Evolutionary conservation across 2,797 vertebrate species (phyloP).

Genomic region (Gadopsis marmoratus): DNA sequence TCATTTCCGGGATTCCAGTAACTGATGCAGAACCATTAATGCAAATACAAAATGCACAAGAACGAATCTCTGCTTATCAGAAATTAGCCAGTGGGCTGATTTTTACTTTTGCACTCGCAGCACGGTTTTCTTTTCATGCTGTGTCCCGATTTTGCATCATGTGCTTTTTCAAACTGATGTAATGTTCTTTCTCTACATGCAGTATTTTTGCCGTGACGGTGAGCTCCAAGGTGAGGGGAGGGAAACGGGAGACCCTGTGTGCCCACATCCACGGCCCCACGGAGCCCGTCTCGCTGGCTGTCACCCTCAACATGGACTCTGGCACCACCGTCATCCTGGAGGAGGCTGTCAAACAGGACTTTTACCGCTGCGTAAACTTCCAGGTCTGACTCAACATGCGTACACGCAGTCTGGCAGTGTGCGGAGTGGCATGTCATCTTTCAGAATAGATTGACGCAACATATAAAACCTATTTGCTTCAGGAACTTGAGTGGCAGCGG

Average conservation of each 20-base stretch:
- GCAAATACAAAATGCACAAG: too few species aligned
- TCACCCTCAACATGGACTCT: slow-evolving; percentile 50
- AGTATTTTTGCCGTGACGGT: slow-evolving; percentile 79
- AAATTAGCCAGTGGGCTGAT: too few species aligned
- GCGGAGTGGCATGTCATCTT: background rate
- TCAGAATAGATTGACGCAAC: background rate
- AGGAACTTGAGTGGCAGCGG: background rate
- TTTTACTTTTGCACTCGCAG: too few species aligned
- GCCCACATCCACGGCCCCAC: slow-evolving; percentile 64
- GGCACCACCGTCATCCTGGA: slow-evolving; percentile 37
- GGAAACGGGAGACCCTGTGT: slow-evolving; percentile 78
- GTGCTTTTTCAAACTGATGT: background rate
- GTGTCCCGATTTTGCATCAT: too few species aligned
- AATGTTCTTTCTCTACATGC: slow-evolving; percentile 26
- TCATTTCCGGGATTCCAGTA: too few species aligned
- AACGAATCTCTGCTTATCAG: too few species aligned
- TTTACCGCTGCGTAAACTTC: slow-evolving; percentile 74
- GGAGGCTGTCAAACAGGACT: slow-evolving; percentile 45
- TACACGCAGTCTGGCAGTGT: background rate
- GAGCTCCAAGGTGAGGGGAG: slow-evolving; percentile 76
- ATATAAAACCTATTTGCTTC: background rate
- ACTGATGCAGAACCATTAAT: too few species aligned
- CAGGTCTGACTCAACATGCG: slow-evolving; percentile 65
- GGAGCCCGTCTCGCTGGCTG: slow-evolving; percentile 40
- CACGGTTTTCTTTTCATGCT: too few species aligned